Base-by-base conservation (phyloP, 2,888 invertebrate genomes). In the Gryllus longicercus region DNA sequence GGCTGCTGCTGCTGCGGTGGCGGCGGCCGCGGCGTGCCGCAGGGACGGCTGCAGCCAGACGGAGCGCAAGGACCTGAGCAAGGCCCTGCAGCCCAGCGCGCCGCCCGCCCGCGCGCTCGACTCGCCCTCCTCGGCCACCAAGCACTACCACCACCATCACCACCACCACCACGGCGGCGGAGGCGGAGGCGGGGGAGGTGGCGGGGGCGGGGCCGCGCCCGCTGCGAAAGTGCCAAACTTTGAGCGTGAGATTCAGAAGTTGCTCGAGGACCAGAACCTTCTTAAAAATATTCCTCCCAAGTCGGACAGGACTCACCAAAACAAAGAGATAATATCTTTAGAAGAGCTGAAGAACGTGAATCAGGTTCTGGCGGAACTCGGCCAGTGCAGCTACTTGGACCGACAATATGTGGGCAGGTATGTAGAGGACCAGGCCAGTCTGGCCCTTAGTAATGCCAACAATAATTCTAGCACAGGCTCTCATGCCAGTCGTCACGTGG, bases 171-270 rank as follows among this genome's bases (percentile, higher is more conserved):
- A 74, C 23, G 10, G 16, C 21, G 23, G 21, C n/a, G n/a, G 18
- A 11, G 23, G 23, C 50, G 8, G 23, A 23, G 38, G 38, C 8
- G 38, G 38, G 8, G 63, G 63, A 2, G 63, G 63, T 5, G 63
- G 63, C 16, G 51, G 79, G 12, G 74, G 79, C 74, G 49, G 74
- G 25, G 10, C 23, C 10, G 63, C 23, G 25, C 25, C 77, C 18
- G 14, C 50, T 18, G 63, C 81, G 23, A 83, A 83, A 49, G 78
- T 82, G 18, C 85, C 85, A 79, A 94, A 94, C 38, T 94, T 94
- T 86, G 94, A 94, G 88, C 90, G 93, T 85, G 94, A 94, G 86
- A 92, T 95, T 84, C 93, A 94, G 87, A 92, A 94, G 86, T 89
- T 94, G 84, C 89, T 94, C 83, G 94, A 93, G 84, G 93, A 94